Conservation (phyloP, 2,113 vertebrate genomes). For the Zosterops lateralis region DNA sequence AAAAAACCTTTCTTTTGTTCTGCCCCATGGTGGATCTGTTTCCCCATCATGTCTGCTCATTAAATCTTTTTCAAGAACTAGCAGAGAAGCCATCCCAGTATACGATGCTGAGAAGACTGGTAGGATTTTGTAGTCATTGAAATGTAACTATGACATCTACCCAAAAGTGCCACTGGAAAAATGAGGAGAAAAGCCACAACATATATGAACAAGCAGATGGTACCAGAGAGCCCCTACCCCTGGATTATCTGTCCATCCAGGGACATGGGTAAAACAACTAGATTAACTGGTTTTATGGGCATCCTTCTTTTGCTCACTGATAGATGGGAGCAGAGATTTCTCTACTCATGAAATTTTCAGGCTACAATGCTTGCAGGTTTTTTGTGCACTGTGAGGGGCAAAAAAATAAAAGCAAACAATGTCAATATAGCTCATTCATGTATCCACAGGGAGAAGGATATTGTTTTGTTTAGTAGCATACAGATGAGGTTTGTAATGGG, state of each 20-base stretch:
- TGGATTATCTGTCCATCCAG: background rate
- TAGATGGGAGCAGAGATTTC: slow-evolving; percentile 39
- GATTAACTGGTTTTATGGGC: background rate
- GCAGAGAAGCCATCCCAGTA: background rate
- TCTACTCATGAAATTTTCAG: background rate
- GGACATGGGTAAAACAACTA: background rate
- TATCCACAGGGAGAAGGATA: background rate
- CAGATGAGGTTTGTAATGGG: background rate
- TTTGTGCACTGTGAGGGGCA: background rate
- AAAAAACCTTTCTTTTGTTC: background rate
- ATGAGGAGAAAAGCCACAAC: background rate
- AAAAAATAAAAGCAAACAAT: background rate
- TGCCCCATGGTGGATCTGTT: background rate
- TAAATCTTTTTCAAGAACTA: background rate
- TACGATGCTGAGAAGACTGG: background rate
- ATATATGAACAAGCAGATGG: background rate
- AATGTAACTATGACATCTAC: background rate
- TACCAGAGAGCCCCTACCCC: background rate
- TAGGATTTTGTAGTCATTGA: background rate
- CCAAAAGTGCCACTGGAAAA: background rate
- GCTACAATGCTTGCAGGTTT: background rate
- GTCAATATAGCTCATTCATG: background rate
- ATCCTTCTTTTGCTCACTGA: background rate
- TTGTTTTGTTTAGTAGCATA: slow-evolving; percentile 7
- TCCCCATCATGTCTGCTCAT: background rate